Base-by-base conservation (phyloP, 2,113 vertebrate species). In the Turnix velox region DNA sequence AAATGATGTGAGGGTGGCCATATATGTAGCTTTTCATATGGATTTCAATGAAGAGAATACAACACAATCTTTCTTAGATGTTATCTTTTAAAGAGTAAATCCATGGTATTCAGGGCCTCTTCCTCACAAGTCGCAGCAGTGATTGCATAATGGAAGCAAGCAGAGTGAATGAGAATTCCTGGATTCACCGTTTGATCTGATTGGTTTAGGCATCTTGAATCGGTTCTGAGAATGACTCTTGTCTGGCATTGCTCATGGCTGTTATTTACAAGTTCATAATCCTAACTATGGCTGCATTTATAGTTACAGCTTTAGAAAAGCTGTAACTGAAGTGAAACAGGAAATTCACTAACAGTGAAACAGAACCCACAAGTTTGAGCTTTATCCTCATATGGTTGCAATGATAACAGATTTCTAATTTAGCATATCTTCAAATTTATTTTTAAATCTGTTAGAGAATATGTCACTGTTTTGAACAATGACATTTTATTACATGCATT, bases 261-360 rank as follows among this genome's bases (percentile, higher is more conserved):
- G n/a, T 73, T 72, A 49, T 10, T 73, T 71, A 52, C 46, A 74
- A 59, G 30, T 30, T 55, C 52, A 49, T 80, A 71, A 65, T 69
- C 35, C 18, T 59, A 58, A 54, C 69, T 58, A 74, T 43, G 40
- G 27, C 45, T 65, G n/a, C 35, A 49, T 48, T 80, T 54, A n/a
- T 35, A 76, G 28, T 28, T 55, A 39, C 28, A n/a, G 42, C 62
- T 77, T 68, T 39, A 81, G 43, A 17, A 46, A 49, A 78, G n/a
- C n/a, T n/a, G n/a, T 75, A 78, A 83, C 61, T 89, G 19, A 89
- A 76, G 43, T 69, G 83, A 90, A 87, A 92, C 78, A 87, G 86
- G 94, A 95, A 94, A 90, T 73, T 67, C 58, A 45, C 73, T 58
- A 48, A 54, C 39, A 45, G 57, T 63, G 43, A 87, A 89, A 67